These are phyloP conservation scores for Procavia capensis DNA, from an alignment of 2,113 vertebrate genomes.

Conservation along the genomic window DNA sequence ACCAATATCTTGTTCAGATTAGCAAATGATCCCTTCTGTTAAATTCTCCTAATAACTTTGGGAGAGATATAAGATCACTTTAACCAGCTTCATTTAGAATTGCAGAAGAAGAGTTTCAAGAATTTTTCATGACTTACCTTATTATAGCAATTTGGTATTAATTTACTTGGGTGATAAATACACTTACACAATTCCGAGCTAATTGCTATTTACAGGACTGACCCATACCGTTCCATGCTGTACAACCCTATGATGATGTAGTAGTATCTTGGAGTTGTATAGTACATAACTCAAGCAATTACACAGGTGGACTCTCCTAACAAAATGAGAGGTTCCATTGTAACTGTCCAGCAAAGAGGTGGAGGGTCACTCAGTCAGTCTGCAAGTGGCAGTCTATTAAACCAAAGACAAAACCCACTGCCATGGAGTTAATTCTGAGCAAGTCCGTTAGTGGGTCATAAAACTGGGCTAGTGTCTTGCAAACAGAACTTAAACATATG, in stretches of 20 bases:
- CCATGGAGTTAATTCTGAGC: too few species aligned
- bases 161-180: not conserved
- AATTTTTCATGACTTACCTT: not conserved
- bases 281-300: too few species aligned
- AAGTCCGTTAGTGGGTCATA: too few species aligned
- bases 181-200: not conserved
- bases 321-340: rapidly evolving
- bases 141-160: not conserved
- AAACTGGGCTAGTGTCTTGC: too few species aligned
- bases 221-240: rapidly evolving
- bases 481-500: not conserved
- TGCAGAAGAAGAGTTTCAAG: not conserved
- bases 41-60: not conserved
- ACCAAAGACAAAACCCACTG: too few species aligned
- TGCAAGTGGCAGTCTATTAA: not conserved
- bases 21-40: not conserved
- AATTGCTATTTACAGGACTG: not conserved
- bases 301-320: not conserved
- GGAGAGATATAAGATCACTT: not conserved
- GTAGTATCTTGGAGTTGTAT: not conserved
- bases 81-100: not conserved
- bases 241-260: rapidly evolving
- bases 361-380: not conserved
- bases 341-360: not conserved
- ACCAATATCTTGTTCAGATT: rapidly evolving